phyloP scores from a whole-genome alignment of 2,113 vertebrate genomes.

The Spea multiplicata region DNA sequence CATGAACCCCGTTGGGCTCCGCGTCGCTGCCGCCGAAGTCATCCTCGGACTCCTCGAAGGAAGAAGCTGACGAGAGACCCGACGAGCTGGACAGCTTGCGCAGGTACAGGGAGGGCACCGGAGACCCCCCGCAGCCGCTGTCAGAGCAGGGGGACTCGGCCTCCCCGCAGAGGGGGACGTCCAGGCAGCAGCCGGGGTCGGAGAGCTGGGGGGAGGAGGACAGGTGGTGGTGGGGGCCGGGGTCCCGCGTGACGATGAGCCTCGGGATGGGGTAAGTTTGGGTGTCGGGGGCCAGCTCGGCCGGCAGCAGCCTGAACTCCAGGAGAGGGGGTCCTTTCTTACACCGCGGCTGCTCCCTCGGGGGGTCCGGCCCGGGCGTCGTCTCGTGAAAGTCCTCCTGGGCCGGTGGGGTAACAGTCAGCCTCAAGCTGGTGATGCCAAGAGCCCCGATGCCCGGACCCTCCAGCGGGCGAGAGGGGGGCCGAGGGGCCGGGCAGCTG shows the following conservation, averaged over 20 bases:
- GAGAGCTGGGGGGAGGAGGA: constrained; percentile 8
- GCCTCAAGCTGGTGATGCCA: constrained; percentile 3
- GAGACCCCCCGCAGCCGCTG: constrained; percentile 72
- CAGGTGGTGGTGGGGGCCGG: constrained; percentile 55
- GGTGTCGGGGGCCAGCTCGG: constrained; percentile 2
- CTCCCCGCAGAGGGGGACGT: constrained; percentile 53
- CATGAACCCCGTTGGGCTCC: constrained; percentile 67
- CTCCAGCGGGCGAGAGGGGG: background rate
- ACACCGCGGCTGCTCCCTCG: background rate
- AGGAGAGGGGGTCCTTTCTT: background rate
- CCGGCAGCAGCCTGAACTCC: constrained; percentile 1
- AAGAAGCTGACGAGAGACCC: constrained; percentile 80
- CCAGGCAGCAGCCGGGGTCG: constrained; percentile 51
- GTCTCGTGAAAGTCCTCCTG: background rate
- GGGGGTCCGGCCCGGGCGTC: background rate
- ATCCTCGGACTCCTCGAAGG: constrained; percentile 86
- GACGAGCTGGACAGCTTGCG: constrained; percentile 74
- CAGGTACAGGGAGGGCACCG: constrained; percentile 57
- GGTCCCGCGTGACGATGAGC: constrained; percentile 78
- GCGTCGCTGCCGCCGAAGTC: constrained; percentile 76
- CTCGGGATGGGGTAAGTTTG: constrained; percentile 70
- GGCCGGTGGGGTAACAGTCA: constrained; percentile 20
- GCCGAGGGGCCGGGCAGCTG: background rate
- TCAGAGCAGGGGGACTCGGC: constrained; percentile 74
- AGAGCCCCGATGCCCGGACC: background rate